phyloP scores from a whole-genome alignment of 1,140 invertebrate species.

The Cyclina sinensis region DNA sequence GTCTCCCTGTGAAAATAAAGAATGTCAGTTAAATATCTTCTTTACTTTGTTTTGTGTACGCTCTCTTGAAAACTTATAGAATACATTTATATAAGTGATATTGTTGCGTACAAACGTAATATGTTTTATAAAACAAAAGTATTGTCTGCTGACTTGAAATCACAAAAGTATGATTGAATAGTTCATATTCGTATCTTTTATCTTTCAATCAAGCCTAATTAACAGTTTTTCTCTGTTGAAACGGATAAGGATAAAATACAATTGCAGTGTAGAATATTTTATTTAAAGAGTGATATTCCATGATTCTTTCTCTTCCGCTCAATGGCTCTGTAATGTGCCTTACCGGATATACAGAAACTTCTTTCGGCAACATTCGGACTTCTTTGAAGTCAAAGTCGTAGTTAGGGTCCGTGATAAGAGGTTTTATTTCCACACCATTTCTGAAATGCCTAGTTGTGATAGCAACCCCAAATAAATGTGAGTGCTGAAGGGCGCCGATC shows the following conservation, averaged over 20 bases:
- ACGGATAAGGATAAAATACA: too few species aligned
- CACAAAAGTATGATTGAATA: too few species aligned
- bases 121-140: too few species aligned
- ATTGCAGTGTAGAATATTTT: not conserved
- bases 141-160: too few species aligned
- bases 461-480: conserved; percentile 68
- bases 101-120: not conserved
- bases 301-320: too few species aligned
- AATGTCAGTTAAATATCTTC: not conserved
- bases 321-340: too few species aligned
- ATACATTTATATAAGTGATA: not conserved
- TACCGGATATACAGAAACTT: conserved; percentile 69
- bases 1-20: conserved; percentile 61
- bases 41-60: not conserved
- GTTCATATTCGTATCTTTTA: too few species aligned
- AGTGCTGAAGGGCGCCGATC: conserved; percentile 69
- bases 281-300: not conserved
- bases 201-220: too few species aligned
- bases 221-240: too few species aligned
- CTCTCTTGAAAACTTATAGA: not conserved
- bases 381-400: conserved; percentile 79
- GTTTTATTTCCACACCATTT: conserved; percentile 72
- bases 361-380: conserved; percentile 54
- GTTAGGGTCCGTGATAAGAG: conserved; percentile 67
- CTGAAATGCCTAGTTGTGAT: conserved; percentile 71